Evolutionary conservation across 1,140 invertebrate species (phyloP), one percentile per base, ranked within the genome.

Genomic region (Formica selysi): DNA sequence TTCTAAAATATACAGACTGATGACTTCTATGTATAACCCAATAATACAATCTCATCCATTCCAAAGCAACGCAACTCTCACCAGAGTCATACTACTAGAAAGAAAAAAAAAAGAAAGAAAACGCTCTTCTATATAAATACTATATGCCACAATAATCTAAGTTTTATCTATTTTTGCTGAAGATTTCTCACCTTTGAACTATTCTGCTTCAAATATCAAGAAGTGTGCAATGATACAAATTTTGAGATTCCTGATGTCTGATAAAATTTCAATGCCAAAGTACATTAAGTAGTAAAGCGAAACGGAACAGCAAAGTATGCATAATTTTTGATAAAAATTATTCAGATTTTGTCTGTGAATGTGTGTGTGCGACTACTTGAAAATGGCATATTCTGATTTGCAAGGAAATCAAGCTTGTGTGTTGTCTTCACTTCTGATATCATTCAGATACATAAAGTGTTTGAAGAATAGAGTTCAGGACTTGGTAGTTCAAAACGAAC

Each of bases 241-340:
- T 89, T 81, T 88, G 91, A 92, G 79, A 93, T 91, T 91, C 90
- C 91, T 91, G 87, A 89, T 80, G 86, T 92, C 91, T 86, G 90
- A 93, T 92, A 92, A 90, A 92, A 90, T 90, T 93, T 93, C 91
- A 91, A 94, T 93, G 93, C 92, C 93, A 95, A 94, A 93, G 93
- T 94, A 91, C 91, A 92, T 91, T 90, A 90, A 88, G 32, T 76
- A 68, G 79, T 32, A 51, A 84, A 22, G 26, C 16, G 68, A 51
- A 62, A 85, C 32, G n/a, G 4, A 8, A n/a, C 8, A 44, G 57
- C 22, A 26, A 41, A 65, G 26, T 26, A 54, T 44, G 54, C 26
- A 71, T 81, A 73, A 73, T 73, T 81, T 81, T 44, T 19, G 22
- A 73, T 38, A 7, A 73, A 61, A 73, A 44, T 70, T 71, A 81